phyloP scores from a whole-genome alignment of 2,797 vertebrate species.

The Malurus splendens region DNA sequence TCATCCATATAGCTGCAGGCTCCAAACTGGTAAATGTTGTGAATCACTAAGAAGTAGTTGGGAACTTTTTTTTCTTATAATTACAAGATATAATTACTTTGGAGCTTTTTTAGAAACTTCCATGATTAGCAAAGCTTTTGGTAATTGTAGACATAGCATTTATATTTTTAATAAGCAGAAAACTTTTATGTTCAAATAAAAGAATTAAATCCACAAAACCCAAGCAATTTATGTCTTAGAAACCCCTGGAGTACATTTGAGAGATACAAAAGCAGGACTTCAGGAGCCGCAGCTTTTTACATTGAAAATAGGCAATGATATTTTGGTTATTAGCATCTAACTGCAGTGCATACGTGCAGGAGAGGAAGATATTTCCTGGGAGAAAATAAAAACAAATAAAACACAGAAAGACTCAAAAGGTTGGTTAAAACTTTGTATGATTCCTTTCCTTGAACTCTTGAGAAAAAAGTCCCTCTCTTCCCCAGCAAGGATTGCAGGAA shows the following conservation, averaged over 20 bases:
- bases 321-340: background rate
- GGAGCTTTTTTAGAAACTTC: constrained; percentile 61
- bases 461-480: background rate
- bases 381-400: background rate
- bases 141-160: constrained; percentile 57
- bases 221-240: constrained; percentile 8
- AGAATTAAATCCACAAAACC: constrained; percentile 32
- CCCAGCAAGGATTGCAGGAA: background rate
- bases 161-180: constrained; percentile 63
- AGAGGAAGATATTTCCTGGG: background rate
- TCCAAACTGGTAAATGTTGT: constrained; percentile 59
- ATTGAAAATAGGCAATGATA: background rate
- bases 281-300: background rate
- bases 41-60: constrained; percentile 59
- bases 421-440: background rate
- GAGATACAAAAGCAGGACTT: background rate
- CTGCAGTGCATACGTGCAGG: background rate
- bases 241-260: background rate
- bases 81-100: constrained; percentile 72
- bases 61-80: constrained; percentile 65
- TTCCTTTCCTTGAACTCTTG: background rate
- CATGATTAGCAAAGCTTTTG: constrained; percentile 63
- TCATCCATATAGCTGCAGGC: constrained; percentile 61
- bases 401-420: background rate
- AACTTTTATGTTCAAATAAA: constrained; percentile 49